Evolutionary conservation across 92 coral and sea anemone genomes (phyloP), one percentile per base, ranked within the genome.

Genomic region (Chrysogorgia sp.): DNA sequence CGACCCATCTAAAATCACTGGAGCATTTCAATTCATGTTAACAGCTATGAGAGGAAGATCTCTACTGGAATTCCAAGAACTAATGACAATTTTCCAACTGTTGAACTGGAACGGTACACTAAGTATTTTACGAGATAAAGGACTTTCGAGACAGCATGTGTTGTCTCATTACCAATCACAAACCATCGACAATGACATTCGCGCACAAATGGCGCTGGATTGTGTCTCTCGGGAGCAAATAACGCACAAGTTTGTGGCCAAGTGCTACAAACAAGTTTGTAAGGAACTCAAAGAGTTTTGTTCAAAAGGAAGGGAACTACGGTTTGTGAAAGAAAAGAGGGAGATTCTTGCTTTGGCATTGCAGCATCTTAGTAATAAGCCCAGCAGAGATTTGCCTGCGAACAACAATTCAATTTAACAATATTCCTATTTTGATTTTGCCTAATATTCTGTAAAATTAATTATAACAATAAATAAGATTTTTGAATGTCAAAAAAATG

Each of bases 211-310:
- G 97, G 97, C 97, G 2, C 68, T 92, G 34, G 97, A 92, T 33
- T 92, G 97, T 94, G 90, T 92, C 14, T 92, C 97, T n/a, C 84
- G 97, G n/a, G 97, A 92, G 69, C 97, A 92, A 52, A 93, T 87
- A 63, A 90, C 85, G 48, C 86, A 86, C 2, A 94, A 93, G 10
- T 61, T 90, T 55, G 90, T 92, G 5, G 75, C 68, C 69, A 71
- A 86, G 53, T 90, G 90, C 48, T 84, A 87, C 30, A 90, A 90
- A 14, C 75, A 87, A 37, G 89, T 94, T 59, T 80, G 85, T 31
- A 90, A 76, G 35, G 97, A 92, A 62, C 80, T 92, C 20, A 93
- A 90, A 47, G 87, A 83, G 63, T 90, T 93, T 26, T 79, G 97
- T 31, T 58, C 86, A n/a, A 87, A 88, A 70, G 97, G 97, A 2